A percentile compares a stretch with the other conserved stretches of the same genome.
phyloP scores from a whole-genome alignment of 1,140 invertebrate genomes.

The Oncopeltus fasciatus region DNA sequence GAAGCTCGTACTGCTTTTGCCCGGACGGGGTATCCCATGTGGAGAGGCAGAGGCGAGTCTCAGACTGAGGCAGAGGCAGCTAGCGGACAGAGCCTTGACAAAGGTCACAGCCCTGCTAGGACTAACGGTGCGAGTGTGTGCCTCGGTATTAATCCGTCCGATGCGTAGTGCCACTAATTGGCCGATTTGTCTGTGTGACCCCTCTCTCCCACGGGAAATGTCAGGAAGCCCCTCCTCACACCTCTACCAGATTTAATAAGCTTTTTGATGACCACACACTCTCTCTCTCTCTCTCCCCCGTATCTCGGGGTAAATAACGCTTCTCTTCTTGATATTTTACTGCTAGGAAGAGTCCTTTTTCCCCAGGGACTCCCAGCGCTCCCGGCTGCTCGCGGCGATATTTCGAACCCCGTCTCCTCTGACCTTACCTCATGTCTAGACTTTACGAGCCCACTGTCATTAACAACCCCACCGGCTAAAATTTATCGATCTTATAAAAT shows the following conservation, averaged over 20 bases:
- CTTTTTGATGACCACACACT: neutral
- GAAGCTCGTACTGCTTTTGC: too few species aligned
- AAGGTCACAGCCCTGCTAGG: too few species aligned
- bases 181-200: neutral
- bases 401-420: too few species aligned
- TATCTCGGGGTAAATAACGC: neutral
- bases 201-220: neutral
- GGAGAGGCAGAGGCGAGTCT: too few species aligned
- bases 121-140: neutral
- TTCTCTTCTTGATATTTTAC: neutral
- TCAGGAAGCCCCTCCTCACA: neutral
- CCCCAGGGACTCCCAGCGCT: too few species aligned
- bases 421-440: too few species aligned
- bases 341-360: too few species aligned
- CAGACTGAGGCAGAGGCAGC: too few species aligned
- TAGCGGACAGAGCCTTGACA: too few species aligned
- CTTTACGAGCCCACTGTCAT: neutral
- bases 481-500: neutral
- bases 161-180: neutral
- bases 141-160: neutral
- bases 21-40: too few species aligned
- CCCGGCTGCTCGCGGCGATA: too few species aligned
- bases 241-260: neutral
- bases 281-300: neutral
- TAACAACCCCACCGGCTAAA: neutral